Percentiles rank a stretch among this genome's conserved stretches.
Evolutionary conservation across 2,888 invertebrate species (phyloP).

Genomic region (Limnephilus rhombicus): DNA sequence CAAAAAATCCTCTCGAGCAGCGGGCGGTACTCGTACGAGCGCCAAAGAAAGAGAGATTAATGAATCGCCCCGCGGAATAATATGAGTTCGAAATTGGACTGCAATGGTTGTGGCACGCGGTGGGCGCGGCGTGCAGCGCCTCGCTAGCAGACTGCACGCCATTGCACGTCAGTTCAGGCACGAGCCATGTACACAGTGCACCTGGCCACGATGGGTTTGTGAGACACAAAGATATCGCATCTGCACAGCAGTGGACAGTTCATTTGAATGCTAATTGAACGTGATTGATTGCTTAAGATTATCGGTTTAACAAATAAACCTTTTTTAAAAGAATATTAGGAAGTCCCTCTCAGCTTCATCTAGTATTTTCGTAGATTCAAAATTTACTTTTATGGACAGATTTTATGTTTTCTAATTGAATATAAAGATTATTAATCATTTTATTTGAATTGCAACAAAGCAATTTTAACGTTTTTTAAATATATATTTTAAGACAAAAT

Average conservation of each 20-base stretch:
- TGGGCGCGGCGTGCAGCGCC: neutral
- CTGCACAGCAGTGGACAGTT: neutral
- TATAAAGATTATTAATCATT: no score
- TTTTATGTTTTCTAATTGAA: no score
- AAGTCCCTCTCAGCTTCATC: no score
- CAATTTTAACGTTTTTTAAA: no score
- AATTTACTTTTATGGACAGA: no score
- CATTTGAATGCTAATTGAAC: neutral
- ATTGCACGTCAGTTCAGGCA: neutral
- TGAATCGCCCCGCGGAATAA: slow-evolving; percentile 56
- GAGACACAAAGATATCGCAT: neutral
- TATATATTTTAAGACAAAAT: no score
- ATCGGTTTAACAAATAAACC: no score
- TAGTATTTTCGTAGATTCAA: no score
- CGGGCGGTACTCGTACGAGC: slow-evolving; percentile 12
- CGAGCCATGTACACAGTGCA: neutral
- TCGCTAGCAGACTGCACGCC: neutral
- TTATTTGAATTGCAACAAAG: no score
- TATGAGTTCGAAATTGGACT: slow-evolving; percentile 28
- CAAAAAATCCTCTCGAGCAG: slow-evolving; percentile 24
- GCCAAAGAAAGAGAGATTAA: slow-evolving; percentile 61
- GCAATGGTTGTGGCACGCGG: neutral
- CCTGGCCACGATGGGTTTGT: neutral
- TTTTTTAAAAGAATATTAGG: neutral
- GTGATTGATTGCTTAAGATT: neutral